Evolutionary conservation across 2,888 invertebrate genomes (phyloP), one percentile per base, ranked within the genome.

Genomic region (Agrypnus murinus): DNA sequence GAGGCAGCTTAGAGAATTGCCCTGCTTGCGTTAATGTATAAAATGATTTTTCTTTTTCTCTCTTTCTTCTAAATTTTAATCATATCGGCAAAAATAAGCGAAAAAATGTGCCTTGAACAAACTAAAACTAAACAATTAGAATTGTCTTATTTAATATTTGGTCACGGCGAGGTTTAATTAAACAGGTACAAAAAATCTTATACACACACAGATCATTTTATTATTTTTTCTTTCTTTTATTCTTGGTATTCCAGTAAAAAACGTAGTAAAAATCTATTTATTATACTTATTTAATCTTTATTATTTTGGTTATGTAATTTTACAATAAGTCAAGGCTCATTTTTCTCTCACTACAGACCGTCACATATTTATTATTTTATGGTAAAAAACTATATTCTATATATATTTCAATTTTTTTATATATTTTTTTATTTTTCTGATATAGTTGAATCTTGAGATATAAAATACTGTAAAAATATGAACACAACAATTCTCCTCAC

Each of bases 391-490:
- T 72, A 72, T 63, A 72, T 59, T 71, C 34, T 62, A 12, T 77
- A 75, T 79, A 77, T 77, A 53, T 77, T 77, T 78, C 69, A 73
- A 77, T 65, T 80, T 82, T 81, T 82, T 78, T 72, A 75, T 67
- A 73, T 77, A 74, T 78, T 81, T 81, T 78, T n/a, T n/a, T n/a
- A n/a, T n/a, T n/a, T n/a, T 78, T 73, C 69, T 68, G 76, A 76
- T 79, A 75, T 80, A 77, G 80, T 77, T 81, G 77, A 81, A 81
- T 84, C 81, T n/a, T 82, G 83, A 84, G 82, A 84, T 86, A 86
- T 82, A 86, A 86, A 86, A 85, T 86, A 86, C 85, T 85, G 85
- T 84, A 85, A 84, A 85, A 84, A 82, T 82, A 81, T 84, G 84
- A 85, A 85, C 84, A 85, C 84, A 86, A 85, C 86, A 86, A 86